phyloP scores from a whole-genome alignment of 2,113 vertebrate species.

The Colaptes auratus region DNA sequence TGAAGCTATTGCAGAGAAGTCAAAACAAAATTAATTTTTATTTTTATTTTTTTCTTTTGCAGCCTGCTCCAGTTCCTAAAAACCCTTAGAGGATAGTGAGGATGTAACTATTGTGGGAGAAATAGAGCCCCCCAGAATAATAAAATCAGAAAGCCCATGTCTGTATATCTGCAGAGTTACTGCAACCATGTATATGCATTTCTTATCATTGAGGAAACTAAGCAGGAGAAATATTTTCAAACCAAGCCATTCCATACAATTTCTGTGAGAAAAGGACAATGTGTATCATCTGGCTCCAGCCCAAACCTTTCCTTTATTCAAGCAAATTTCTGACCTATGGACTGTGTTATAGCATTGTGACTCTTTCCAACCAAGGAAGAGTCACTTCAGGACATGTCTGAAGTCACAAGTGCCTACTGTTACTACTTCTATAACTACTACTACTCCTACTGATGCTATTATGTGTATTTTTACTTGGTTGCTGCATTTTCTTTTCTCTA shows the following conservation, averaged over 20 bases:
- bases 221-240: not conserved
- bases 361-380: not conserved
- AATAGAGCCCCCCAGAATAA: not conserved
- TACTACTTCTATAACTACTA: not conserved
- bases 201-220: not conserved
- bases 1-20: not conserved
- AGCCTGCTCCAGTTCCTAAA: not conserved
- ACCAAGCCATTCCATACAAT: not conserved
- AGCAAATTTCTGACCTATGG: not conserved
- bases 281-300: not conserved
- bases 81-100: not conserved
- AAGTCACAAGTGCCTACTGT: not conserved
- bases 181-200: not conserved
- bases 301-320: not conserved
- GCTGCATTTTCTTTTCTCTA: not conserved
- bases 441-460: not conserved
- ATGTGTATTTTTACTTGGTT: not conserved
- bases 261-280: not conserved
- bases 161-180: not conserved
- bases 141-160: not conserved
- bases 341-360: not conserved
- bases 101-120: not conserved
- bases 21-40: not conserved
- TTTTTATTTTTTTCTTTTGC: too few relatives aligned
- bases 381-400: not conserved